A percentile compares a stretch with the other conserved stretches of the same genome.
Evolutionary conservation across 2,797 vertebrate species (phyloP).

Genomic region (Euphonia xanthogaster): DNA sequence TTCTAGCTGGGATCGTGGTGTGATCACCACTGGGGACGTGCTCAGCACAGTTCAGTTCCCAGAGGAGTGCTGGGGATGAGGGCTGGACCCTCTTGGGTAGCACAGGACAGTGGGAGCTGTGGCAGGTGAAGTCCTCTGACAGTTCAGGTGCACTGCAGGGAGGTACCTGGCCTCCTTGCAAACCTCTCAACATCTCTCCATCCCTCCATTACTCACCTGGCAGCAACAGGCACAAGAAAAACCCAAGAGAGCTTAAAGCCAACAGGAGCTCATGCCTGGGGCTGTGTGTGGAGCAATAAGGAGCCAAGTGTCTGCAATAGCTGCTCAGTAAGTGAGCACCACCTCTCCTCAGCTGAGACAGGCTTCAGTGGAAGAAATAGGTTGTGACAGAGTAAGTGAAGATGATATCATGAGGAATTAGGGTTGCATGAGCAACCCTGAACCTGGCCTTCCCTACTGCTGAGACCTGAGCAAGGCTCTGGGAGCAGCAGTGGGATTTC

Average conservation of each 20-base stretch:
- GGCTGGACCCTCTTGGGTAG: neutral
- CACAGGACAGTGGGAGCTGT: neutral
- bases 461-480: neutral
- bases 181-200: neutral
- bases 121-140: neutral
- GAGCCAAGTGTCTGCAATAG: neutral
- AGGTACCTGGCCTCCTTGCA: neutral
- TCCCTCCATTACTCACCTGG: neutral
- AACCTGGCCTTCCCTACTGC: neutral
- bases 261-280: neutral
- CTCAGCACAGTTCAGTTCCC: neutral
- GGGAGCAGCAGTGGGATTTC: neutral
- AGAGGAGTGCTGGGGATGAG: neutral
- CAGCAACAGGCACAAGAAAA: neutral
- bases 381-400: neutral
- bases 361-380: neutral
- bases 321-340: neutral
- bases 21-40: neutral
- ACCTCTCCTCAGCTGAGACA: neutral
- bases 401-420: slow-evolving; percentile 14
- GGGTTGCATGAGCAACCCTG: neutral
- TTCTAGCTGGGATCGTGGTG: neutral
- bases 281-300: neutral
- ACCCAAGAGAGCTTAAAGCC: neutral
- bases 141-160: neutral